These are phyloP conservation scores for Teleogryllus oceanicus DNA, from an alignment of 2,888 invertebrate genomes.

Conservation along the genomic window DNA sequence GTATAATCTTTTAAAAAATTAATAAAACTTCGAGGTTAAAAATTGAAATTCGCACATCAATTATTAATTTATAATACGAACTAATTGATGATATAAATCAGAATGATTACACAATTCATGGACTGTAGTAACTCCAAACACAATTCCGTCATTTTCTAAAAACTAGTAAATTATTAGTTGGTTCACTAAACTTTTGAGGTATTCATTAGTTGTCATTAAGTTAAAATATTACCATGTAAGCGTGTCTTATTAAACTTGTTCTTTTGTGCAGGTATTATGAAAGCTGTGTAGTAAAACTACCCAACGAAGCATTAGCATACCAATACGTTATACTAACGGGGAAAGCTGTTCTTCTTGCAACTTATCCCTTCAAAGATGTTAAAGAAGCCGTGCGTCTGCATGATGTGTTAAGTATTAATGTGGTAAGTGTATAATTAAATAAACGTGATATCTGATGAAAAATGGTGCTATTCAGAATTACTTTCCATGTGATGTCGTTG, in stretches of 20 bases:
- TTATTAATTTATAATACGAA: too few relatives aligned
- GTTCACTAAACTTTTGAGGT: too few relatives aligned
- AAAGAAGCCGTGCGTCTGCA: conserved; percentile 19
- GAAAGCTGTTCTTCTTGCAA: conserved; percentile 19
- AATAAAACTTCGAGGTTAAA: too few relatives aligned
- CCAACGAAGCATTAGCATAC: neutral
- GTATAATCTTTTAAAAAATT: too few relatives aligned
- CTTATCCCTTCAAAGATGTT: conserved; percentile 6
- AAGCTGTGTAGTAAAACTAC: conserved; percentile 22
- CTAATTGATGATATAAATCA: too few relatives aligned
- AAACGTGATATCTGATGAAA: too few relatives aligned
- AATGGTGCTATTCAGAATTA: too few relatives aligned
- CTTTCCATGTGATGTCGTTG: too few relatives aligned
- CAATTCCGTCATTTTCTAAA: neutral
- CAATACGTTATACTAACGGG: conserved; percentile 24
- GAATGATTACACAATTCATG: neutral
- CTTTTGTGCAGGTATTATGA: conserved; percentile 26
- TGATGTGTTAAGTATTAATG: conserved; percentile 23
- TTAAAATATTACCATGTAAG: too few relatives aligned
- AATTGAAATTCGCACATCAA: too few relatives aligned
- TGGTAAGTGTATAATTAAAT: conserved; percentile 22
- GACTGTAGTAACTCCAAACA: neutral
- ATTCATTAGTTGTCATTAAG: too few relatives aligned
- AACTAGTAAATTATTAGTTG: neutral
- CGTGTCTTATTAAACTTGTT: neutral